phyloP scores from a whole-genome alignment of 2,888 invertebrate species.

The Pristionchus japonicus region DNA sequence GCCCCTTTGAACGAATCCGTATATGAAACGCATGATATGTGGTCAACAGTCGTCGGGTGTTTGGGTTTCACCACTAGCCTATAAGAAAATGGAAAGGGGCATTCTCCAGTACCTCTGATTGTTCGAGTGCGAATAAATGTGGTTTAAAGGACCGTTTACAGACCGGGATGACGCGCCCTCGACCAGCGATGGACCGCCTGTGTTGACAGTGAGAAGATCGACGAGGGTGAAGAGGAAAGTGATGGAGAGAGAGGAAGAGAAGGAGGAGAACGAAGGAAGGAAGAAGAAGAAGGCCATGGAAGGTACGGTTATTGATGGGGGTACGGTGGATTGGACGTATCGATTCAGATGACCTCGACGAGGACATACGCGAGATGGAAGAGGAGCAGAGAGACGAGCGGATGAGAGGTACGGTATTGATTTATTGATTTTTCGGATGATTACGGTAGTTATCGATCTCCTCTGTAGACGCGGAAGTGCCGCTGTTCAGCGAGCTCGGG shows the following conservation, averaged over 20 bases:
- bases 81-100: neutral
- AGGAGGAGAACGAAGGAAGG: neutral
- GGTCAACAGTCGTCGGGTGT: neutral
- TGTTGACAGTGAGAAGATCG: neutral
- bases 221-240: constrained; percentile 14
- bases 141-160: neutral
- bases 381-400: neutral
- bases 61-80: neutral
- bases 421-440: too few species aligned
- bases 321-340: neutral
- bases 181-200: neutral
- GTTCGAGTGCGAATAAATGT: neutral
- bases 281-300: neutral
- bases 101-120: neutral
- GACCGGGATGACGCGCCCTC: neutral
- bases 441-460: neutral
- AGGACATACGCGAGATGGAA: neutral
- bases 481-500: constrained; percentile 15
- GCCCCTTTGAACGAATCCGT: too few species aligned
- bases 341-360: constrained; percentile 6
- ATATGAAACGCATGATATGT: too few species aligned
- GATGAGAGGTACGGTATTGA: neutral
- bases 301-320: neutral
- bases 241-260: neutral
- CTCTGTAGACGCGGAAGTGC: neutral